Conservation (phyloP, 92 coral and sea anemone species). For the Epizoanthus ramosus region DNA sequence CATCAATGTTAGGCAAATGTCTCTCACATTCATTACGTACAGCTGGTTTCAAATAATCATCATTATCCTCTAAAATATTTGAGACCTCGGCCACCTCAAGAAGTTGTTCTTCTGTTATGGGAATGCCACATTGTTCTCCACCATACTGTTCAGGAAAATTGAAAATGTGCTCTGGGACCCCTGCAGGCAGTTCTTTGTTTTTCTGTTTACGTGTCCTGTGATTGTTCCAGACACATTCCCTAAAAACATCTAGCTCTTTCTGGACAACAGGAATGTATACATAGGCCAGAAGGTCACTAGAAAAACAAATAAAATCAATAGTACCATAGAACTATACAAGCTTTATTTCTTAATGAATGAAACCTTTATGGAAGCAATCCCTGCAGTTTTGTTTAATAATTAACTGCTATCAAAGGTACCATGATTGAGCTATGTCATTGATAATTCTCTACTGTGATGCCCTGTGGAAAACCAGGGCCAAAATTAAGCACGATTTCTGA, state of each 20-base stretch:
- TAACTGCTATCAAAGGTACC: no score
- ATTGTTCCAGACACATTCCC: background rate
- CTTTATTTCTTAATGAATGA: no score
- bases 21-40: constrained; percentile 37
- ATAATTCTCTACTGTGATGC: no score
- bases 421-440: no score
- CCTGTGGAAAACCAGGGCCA: no score
- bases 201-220: constrained; percentile 38
- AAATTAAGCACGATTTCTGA: no score
- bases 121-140: constrained; percentile 40
- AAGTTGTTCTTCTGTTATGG: constrained; percentile 30
- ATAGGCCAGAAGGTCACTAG: background rate
- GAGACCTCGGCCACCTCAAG: constrained; percentile 44
- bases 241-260: background rate
- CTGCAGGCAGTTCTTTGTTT: constrained; percentile 39
- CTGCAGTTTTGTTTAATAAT: no score
- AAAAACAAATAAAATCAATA: no score
- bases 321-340: no score
- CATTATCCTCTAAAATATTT: constrained; percentile 45
- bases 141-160: constrained; percentile 46
- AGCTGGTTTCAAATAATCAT: constrained; percentile 48
- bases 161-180: constrained; percentile 48
- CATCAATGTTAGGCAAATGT: constrained; percentile 37
- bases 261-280: background rate
- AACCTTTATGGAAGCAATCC: no score